phyloP scores from a whole-genome alignment of 1,140 invertebrate genomes.

The Heliconius hermathena region DNA sequence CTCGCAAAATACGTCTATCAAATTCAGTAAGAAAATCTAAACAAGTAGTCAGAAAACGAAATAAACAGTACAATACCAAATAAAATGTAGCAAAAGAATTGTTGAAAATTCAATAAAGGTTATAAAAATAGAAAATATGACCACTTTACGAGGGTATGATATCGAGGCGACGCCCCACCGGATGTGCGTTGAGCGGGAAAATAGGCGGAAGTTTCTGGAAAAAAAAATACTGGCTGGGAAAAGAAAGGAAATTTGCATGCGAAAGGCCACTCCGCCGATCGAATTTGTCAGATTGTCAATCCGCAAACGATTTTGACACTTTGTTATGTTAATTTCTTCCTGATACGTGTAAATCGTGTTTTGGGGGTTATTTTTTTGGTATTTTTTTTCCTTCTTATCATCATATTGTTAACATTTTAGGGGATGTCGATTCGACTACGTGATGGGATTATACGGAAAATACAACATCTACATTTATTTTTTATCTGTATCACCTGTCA shows the following conservation, averaged over 20 bases:
- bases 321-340: slow-evolving; percentile 66
- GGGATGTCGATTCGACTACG: neutral
- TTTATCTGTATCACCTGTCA: neutral
- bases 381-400: neutral
- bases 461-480: neutral
- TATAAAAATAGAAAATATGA: slow-evolving; percentile 63
- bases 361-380: slow-evolving; percentile 15
- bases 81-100: slow-evolving; percentile 4
- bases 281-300: slow-evolving; percentile 78
- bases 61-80: neutral
- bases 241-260: slow-evolving; percentile 77
- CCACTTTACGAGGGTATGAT: slow-evolving; percentile 65
- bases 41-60: neutral
- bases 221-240: slow-evolving; percentile 55
- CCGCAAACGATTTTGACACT: slow-evolving; percentile 62
- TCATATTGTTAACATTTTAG: neutral
- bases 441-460: neutral
- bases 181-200: slow-evolving; percentile 75
- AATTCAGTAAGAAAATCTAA: neutral
- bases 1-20: neutral
- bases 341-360: slow-evolving; percentile 16
- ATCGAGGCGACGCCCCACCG: slow-evolving; percentile 66
- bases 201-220: slow-evolving; percentile 73
- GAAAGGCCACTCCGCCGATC: slow-evolving; percentile 72
- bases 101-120: slow-evolving; percentile 50